Percentiles rank a stretch among this genome's conserved stretches.
Evolutionary conservation across 2,797 vertebrate genomes (phyloP).

Genomic region (Tragelaphus oryx): DNA sequence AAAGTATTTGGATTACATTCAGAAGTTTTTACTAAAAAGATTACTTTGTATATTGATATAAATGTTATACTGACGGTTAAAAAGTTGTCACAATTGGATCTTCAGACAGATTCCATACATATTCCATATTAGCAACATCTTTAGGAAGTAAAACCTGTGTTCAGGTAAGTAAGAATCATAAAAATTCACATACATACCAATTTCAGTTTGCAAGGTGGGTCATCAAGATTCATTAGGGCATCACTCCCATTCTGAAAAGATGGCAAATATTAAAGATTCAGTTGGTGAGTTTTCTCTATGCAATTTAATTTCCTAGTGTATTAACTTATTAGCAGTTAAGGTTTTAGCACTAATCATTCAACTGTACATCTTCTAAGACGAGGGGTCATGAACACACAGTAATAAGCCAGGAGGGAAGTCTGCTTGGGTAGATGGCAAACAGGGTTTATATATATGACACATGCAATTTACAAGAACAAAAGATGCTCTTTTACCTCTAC

Average conservation of each 20-base stretch:
- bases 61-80: conserved; percentile 16
- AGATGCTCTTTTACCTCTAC: conserved; percentile 81
- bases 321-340: background rate
- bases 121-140: conserved; percentile 5
- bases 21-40: background rate
- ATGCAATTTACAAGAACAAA: background rate
- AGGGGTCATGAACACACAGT: background rate
- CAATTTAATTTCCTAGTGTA: background rate
- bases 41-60: conserved; percentile 25
- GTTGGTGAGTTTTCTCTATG: background rate
- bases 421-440: background rate
- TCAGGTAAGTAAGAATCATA: background rate
- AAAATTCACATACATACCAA: conserved; percentile 75
- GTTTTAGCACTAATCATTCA: background rate
- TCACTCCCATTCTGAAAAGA: conserved; percentile 86
- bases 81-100: background rate
- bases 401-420: background rate
- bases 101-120: conserved; percentile 28
- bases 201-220: conserved; percentile 82
- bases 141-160: background rate
- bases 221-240: conserved; percentile 77
- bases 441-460: background rate
- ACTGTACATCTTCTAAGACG: background rate
- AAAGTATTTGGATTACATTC: conserved; percentile 51
- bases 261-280: conserved; percentile 22